phyloP scores from a whole-genome alignment of 2,113 vertebrate genomes.

The Sebastes fasciatus region DNA sequence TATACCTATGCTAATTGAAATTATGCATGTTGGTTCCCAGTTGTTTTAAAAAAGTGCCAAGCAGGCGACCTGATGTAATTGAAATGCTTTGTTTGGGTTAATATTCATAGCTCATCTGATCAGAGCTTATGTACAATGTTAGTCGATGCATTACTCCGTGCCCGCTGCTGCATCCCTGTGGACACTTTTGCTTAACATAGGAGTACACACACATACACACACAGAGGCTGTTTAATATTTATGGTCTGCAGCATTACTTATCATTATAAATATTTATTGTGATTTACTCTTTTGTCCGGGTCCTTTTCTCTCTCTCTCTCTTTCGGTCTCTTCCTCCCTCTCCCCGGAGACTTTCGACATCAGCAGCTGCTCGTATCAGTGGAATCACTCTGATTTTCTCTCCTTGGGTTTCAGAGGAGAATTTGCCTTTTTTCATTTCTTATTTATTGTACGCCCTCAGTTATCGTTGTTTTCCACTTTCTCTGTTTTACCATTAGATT shows the following conservation, averaged over 20 bases:
- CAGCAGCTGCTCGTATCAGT: constrained; percentile 69
- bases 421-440: constrained; percentile 74
- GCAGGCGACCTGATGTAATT: constrained; percentile 51
- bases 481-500: constrained; percentile 71
- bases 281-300: constrained; percentile 81
- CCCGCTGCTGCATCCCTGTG: constrained; percentile 55
- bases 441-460: constrained; percentile 72
- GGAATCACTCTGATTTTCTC: constrained; percentile 73
- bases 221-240: constrained; percentile 78
- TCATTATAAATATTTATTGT: constrained; percentile 87
- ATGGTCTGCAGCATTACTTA: constrained; percentile 79
- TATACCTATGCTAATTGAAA: constrained; percentile 68
- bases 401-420: constrained; percentile 57
- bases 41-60: constrained; percentile 58
- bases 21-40: constrained; percentile 57
- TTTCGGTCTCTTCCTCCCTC: constrained; percentile 34
- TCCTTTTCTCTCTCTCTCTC: constrained; percentile 57
- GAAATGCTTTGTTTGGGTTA: constrained; percentile 64
- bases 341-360: constrained; percentile 68
- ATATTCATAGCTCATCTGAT: constrained; percentile 75
- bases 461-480: constrained; percentile 60
- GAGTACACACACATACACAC: constrained; percentile 39
- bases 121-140: constrained; percentile 70
- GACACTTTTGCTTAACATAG: constrained; percentile 53
- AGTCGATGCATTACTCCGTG: constrained; percentile 66